These are phyloP conservation scores for Pogonocichla stellata DNA, from an alignment of 2,113 vertebrate genomes.

Conservation along the genomic window DNA sequence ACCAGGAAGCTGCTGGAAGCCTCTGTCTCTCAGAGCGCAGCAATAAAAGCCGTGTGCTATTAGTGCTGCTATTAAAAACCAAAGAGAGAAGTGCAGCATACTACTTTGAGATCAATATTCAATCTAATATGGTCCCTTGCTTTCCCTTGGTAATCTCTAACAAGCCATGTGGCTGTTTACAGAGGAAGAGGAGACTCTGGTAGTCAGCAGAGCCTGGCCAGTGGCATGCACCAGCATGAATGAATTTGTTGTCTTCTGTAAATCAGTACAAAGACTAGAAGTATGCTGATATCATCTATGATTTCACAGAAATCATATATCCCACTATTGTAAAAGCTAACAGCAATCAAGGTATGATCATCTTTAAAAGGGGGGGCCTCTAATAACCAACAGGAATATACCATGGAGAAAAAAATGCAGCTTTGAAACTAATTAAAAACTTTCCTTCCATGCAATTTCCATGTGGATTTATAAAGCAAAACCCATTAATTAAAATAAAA, in stretches of 20 bases:
- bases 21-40: not conserved
- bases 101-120: constrained; percentile 34
- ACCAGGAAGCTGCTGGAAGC: not conserved
- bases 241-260: not conserved
- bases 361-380: not conserved
- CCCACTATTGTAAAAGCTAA: not conserved
- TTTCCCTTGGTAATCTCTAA: not conserved
- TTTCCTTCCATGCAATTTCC: not conserved
- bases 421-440: not conserved
- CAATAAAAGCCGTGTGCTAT: not conserved
- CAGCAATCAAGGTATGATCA: not conserved
- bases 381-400: not conserved
- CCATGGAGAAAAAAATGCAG: not conserved
- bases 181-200: not conserved
- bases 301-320: not conserved
- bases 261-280: not conserved
- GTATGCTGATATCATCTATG: not conserved
- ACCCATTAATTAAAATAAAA: too few species aligned
- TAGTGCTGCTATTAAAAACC: constrained; percentile 26
- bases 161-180: not conserved
- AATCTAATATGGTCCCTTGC: not conserved
- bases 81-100: not conserved
- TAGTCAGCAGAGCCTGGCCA: not conserved
- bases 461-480: not conserved
- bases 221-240: fast-evolving